Conservation (phyloP, 2,797 vertebrate genomes). For the Myotis myotis region DNA sequence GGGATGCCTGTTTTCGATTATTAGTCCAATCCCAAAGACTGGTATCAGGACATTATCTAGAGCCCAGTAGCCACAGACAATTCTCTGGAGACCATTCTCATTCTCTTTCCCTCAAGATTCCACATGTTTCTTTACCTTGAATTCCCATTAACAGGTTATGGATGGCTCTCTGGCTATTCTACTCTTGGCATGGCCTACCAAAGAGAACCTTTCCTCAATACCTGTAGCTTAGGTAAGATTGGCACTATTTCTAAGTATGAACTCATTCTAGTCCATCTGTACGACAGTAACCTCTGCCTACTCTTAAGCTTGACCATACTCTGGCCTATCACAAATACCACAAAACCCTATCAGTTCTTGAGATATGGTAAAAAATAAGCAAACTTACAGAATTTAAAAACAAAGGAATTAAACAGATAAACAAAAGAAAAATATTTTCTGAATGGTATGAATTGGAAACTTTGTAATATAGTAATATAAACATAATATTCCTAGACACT, state of each 20-base stretch:
- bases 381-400: not conserved
- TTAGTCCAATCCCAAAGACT: not conserved
- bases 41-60: not conserved
- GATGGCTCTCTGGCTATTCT: not conserved
- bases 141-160: not conserved
- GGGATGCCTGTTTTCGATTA: not conserved
- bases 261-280: not conserved
- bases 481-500: not conserved
- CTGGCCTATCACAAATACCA: not conserved
- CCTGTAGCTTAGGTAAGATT: not conserved
- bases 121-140: not conserved
- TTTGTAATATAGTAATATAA: not conserved
- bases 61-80: not conserved
- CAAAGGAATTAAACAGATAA: not conserved
- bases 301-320: not conserved
- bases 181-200: not conserved
- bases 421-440: not conserved
- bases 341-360: not conserved
- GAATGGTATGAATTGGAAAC: not conserved
- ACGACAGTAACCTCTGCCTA: not conserved
- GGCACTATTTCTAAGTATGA: not conserved
- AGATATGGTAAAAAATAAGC: not conserved
- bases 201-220: not conserved
- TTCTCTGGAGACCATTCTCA: not conserved
- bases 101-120: not conserved